phyloP scores from a whole-genome alignment of 2,113 vertebrate genomes.

The Trematocara macrostoma region DNA sequence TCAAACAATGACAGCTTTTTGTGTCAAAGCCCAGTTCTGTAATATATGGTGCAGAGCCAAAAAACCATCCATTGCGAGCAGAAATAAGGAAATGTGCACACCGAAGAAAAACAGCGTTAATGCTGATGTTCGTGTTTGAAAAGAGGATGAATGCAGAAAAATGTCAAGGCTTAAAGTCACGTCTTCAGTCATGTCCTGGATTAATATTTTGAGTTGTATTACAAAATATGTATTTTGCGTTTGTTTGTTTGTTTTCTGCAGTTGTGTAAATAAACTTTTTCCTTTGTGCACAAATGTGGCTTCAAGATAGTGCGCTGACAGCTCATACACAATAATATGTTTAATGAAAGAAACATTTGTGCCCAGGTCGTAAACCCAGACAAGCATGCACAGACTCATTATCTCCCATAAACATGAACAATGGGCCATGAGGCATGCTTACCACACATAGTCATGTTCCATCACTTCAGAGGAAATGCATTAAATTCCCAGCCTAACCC shows the following conservation, averaged over 20 bases:
- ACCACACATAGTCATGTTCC: neutral
- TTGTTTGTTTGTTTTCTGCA: neutral
- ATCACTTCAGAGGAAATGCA: neutral
- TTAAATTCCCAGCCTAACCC: neutral
- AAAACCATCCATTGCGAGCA: neutral
- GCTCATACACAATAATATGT: neutral
- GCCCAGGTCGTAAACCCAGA: neutral
- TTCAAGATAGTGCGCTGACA: neutral
- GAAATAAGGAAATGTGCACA: neutral
- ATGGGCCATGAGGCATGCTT: neutral
- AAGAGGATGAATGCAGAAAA: neutral
- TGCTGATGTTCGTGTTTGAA: neutral
- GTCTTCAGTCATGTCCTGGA: neutral
- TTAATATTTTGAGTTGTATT: neutral
- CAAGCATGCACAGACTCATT: neutral
- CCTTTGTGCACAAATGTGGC: fast-evolving
- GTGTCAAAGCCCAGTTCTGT: neutral
- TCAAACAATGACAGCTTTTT: neutral
- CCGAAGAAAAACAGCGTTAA: fast-evolving
- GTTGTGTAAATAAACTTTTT: neutral
- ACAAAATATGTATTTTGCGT: neutral
- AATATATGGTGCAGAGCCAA: neutral
- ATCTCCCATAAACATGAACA: neutral
- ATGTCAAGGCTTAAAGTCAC: neutral
- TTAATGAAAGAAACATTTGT: neutral